Evolutionary conservation across 2,113 vertebrate genomes (phyloP).

Genomic region (Brienomyrus brachyistius): DNA sequence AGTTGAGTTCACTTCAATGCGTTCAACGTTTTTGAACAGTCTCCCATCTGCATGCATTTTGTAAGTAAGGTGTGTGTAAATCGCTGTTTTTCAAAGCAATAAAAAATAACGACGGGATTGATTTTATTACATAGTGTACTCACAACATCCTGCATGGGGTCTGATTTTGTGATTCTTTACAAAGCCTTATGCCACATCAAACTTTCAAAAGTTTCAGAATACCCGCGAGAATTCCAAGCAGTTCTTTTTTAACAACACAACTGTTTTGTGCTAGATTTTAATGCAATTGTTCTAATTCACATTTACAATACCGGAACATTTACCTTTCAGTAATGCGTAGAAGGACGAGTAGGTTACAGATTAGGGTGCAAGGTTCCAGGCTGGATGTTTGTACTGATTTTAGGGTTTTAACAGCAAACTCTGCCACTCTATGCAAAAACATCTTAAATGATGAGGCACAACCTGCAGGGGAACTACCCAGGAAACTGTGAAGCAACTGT

Average conservation of each 20-base stretch:
- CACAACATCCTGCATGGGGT: background rate
- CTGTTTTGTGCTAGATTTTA: background rate
- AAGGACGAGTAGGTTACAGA: background rate
- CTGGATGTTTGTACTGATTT: background rate
- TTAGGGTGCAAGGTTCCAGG: background rate
- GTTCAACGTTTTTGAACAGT: background rate
- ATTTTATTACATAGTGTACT: background rate
- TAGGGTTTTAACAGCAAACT: background rate
- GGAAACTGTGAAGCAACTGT: background rate
- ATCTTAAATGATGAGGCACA: background rate
- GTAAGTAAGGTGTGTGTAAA: background rate
- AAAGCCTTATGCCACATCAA: background rate
- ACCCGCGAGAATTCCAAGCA: background rate
- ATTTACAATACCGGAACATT: background rate
- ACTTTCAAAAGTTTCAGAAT: background rate
- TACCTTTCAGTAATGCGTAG: background rate
- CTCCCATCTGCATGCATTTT: background rate
- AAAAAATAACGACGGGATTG: background rate
- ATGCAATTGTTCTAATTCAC: background rate
- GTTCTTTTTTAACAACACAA: background rate
- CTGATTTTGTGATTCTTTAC: background rate
- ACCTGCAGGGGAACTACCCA: background rate
- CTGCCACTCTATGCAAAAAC: background rate
- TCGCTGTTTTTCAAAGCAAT: background rate
- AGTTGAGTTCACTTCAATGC: background rate